Evolutionary conservation across 2,113 vertebrate genomes (phyloP).

Genomic region (Hippopotamus amphibius): DNA sequence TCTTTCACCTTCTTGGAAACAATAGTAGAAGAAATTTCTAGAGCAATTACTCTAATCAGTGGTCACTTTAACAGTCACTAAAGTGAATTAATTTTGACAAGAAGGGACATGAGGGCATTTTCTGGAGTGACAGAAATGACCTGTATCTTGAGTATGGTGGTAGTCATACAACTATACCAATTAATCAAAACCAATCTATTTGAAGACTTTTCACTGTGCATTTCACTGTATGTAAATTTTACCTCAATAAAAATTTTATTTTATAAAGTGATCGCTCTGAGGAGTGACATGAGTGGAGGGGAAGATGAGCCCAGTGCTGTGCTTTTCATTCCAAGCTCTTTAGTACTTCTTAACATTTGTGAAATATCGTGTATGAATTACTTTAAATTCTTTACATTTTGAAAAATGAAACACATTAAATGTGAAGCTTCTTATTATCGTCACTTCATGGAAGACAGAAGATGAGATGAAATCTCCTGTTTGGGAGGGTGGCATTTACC

Average conservation of each 20-base stretch:
- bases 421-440: constrained; percentile 11
- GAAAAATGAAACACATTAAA: constrained; percentile 46
- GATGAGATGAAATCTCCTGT: constrained; percentile 23
- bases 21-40: neutral
- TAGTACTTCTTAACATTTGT: neutral
- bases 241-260: neutral
- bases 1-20: neutral
- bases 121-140: neutral
- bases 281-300: neutral
- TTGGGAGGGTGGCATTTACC: neutral
- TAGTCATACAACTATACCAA: neutral
- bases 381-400: constrained; percentile 51
- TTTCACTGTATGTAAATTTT: constrained; percentile 42
- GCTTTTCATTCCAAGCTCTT: neutral
- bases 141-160: neutral
- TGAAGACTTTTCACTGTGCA: neutral
- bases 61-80: neutral
- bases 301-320: neutral
- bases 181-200: neutral
- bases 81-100: neutral
- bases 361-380: neutral
- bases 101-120: neutral
- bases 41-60: neutral
- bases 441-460: constrained; percentile 30
- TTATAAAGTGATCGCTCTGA: neutral